phyloP scores from a whole-genome alignment of 2,888 invertebrate species.

The Drosophila multiciliata region DNA sequence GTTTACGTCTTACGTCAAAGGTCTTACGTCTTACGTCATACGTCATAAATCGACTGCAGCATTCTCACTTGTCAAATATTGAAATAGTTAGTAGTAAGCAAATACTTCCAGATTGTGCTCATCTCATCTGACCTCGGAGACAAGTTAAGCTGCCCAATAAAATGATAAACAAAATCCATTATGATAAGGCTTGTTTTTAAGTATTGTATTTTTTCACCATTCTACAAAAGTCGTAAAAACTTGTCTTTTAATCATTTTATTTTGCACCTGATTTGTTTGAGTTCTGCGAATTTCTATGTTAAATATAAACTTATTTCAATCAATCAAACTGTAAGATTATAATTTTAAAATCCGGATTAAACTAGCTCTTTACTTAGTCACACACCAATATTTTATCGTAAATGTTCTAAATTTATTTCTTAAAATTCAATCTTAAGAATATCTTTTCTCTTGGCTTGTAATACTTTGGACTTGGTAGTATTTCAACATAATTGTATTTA shows the following conservation, averaged over 20 bases:
- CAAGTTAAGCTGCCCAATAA: background rate
- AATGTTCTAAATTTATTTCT: background rate
- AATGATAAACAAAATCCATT: background rate
- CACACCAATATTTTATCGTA: background rate
- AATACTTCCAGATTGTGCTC: background rate
- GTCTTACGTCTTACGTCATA: too few relatives aligned
- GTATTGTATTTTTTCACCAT: background rate
- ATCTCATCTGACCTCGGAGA: background rate
- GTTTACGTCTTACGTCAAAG: too few relatives aligned
- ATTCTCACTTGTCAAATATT: background rate
- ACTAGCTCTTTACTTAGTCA: background rate
- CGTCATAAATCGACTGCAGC: too few relatives aligned
- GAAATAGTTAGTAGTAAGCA: background rate
- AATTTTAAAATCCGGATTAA: background rate
- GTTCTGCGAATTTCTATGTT: background rate
- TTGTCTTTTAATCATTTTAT: background rate
- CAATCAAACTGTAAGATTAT: background rate
- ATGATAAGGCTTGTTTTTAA: background rate
- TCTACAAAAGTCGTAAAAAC: background rate
- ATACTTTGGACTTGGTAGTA: background rate
- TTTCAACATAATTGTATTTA: background rate
- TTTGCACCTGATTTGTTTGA: background rate
- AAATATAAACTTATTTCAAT: background rate
- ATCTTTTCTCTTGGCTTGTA: background rate
- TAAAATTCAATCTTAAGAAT: background rate